Percentiles rank a stretch among this genome's conserved stretches.
Conservation (phyloP, 2,888 invertebrate genomes). For the Caenorhabditis uteleia region DNA sequence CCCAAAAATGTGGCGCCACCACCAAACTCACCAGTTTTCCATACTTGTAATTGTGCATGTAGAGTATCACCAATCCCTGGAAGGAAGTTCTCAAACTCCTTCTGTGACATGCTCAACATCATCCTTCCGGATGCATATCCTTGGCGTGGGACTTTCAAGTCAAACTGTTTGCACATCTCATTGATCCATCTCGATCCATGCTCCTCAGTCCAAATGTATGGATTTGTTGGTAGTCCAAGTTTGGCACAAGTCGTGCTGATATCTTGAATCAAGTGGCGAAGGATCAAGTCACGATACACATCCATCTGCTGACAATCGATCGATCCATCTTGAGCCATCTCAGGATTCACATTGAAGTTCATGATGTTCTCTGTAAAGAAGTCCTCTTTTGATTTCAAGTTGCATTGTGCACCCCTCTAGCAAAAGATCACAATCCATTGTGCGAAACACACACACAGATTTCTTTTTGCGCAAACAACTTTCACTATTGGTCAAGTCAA, state of each 20-base stretch:
- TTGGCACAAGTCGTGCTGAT: slow-evolving; percentile 66
- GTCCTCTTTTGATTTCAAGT: too few relatives aligned
- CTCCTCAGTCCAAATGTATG: slow-evolving; percentile 55
- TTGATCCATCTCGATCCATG: slow-evolving; percentile 61
- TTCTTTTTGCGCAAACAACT: slow-evolving; percentile 26
- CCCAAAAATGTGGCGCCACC: slow-evolving; percentile 18
- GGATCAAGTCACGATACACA: slow-evolving; percentile 67
- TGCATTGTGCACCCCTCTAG: too few relatives aligned
- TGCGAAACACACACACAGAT: slow-evolving; percentile 18
- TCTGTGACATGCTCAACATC: slow-evolving; percentile 54
- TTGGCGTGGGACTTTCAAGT: slow-evolving; percentile 44
- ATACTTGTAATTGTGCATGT: slow-evolving; percentile 67
- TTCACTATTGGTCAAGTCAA: slow-evolving; percentile 40
- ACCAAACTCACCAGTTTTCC: slow-evolving; percentile 60
- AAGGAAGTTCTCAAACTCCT: slow-evolving; percentile 46
- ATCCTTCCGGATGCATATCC: slow-evolving; percentile 52
- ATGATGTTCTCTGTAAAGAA: slow-evolving; percentile 35
- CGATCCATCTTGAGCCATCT: slow-evolving; percentile 27
- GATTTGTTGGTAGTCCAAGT: slow-evolving; percentile 61
- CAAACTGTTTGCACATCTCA: slow-evolving; percentile 68
- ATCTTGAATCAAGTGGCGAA: slow-evolving; percentile 68
- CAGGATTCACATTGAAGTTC: slow-evolving; percentile 36
- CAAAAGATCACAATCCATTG: background rate
- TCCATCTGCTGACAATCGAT: slow-evolving; percentile 54
- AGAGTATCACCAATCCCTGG: slow-evolving; percentile 65